Percentiles rank a stretch among this genome's conserved stretches.
Conservation (phyloP, 2,113 vertebrate species). For the Tachycineta bicolor region DNA sequence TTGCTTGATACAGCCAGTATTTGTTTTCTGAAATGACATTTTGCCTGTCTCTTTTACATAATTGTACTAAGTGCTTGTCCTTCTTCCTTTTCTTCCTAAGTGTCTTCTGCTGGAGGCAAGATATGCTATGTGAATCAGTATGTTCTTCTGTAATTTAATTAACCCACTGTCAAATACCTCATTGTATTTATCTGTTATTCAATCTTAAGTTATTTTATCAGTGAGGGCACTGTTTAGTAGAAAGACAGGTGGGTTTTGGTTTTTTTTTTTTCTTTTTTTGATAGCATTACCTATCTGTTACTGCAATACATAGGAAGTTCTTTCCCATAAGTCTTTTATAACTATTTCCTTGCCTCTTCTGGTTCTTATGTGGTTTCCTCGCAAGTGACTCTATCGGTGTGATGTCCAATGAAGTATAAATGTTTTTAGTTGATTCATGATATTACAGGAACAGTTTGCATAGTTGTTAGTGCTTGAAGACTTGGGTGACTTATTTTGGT, state of each 20-base stretch:
- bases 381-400: background rate
- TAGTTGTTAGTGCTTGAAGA: background rate
- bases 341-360: background rate
- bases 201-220: background rate
- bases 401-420: background rate
- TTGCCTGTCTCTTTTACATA: background rate
- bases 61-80: background rate
- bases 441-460: background rate
- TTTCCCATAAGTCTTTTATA: background rate
- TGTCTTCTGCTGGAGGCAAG: background rate
- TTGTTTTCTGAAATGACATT: conserved; percentile 13
- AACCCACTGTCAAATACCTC: background rate
- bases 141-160: conserved; percentile 14
- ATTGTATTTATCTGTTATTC: background rate
- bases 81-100: background rate
- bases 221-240: background rate
- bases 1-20: background rate
- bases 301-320: background rate
- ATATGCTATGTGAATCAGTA: background rate
- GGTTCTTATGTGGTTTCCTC: background rate
- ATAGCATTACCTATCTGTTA: background rate
- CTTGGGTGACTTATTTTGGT: background rate
- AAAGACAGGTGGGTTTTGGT: background rate
- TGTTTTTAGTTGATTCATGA: background rate
- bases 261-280: background rate